A percentile compares a stretch with the other conserved stretches of the same genome.
These are phyloP conservation scores for Prionailurus viverrinus DNA, from an alignment of 2,113 vertebrate species.

Conservation along the genomic window DNA sequence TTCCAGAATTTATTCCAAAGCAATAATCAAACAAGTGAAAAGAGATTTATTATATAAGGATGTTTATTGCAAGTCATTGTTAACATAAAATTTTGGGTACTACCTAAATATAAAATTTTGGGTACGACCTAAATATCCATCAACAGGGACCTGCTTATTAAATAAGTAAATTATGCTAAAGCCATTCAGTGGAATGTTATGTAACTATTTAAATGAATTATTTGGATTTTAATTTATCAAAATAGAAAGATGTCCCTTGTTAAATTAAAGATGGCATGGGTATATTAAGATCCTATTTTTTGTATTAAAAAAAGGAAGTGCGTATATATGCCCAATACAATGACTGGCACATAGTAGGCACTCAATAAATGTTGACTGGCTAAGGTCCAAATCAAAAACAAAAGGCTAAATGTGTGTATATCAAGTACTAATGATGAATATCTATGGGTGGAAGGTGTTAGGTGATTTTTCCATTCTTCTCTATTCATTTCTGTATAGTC, in stretches of 20 bases:
- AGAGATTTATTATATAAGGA: not conserved
- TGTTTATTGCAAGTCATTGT: slow-evolving; percentile 37
- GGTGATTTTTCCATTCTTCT: slow-evolving; percentile 35
- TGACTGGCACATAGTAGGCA: not conserved
- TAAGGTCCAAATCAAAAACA: not conserved
- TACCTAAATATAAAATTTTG: slow-evolving; percentile 25
- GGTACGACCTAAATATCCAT: not conserved
- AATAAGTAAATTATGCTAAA: not conserved
- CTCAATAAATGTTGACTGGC: not conserved
- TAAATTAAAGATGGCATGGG: not conserved
- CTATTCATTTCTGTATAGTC: not conserved
- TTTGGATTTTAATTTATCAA: not conserved
- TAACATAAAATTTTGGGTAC: slow-evolving; percentile 25
- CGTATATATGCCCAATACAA: not conserved
- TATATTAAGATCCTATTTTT: not conserved
- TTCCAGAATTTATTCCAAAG: slow-evolving; percentile 42
- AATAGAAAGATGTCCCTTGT: not conserved
- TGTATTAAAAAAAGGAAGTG: slow-evolving; percentile 2
- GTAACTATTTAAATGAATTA: slow-evolving; percentile 8
- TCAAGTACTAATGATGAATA: not conserved
- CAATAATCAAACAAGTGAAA: slow-evolving; percentile 8
- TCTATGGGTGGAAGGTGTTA: not conserved
- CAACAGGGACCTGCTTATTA: not conserved
- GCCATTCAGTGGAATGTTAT: not conserved
- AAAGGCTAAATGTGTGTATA: not conserved